Conservation (phyloP, 2,888 invertebrate genomes). For the Papilio elwesi region DNA sequence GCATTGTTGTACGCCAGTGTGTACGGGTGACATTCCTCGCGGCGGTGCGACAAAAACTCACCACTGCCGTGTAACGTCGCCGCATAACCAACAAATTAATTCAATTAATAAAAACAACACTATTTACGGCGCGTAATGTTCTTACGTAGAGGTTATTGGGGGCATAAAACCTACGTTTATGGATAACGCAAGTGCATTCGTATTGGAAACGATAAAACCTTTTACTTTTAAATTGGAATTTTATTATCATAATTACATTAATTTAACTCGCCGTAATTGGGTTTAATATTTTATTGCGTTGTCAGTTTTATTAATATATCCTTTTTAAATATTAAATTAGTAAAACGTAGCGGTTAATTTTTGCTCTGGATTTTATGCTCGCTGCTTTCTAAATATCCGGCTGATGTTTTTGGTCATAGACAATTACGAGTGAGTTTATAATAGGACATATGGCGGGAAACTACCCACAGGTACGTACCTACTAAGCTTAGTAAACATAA, state of each 20-base stretch:
- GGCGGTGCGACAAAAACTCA: not conserved
- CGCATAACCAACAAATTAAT: conserved; percentile 32
- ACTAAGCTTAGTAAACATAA: no score
- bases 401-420: no score
- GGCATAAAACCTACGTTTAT: conserved; percentile 31
- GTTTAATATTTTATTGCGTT: conserved; percentile 22
- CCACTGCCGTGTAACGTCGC: conserved; percentile 4
- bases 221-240: conserved; percentile 29
- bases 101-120: conserved; percentile 36
- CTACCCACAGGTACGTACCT: no score
- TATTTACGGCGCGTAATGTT: conserved; percentile 13
- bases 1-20: conserved; percentile 12
- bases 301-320: conserved; percentile 8
- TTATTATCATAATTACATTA: conserved; percentile 5
- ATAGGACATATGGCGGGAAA: no score
- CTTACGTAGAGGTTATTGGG: conserved; percentile 24
- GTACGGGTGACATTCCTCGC: conserved; percentile 17
- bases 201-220: conserved; percentile 29
- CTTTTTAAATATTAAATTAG: conserved; percentile 1
- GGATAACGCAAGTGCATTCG: conserved; percentile 22
- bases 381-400: no score
- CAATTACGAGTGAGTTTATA: no score
- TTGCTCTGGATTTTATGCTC: not conserved
- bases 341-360: no score
- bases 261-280: conserved; percentile 15